Conservation (phyloP, 2,888 invertebrate genomes). For the Onchidella celtica region DNA sequence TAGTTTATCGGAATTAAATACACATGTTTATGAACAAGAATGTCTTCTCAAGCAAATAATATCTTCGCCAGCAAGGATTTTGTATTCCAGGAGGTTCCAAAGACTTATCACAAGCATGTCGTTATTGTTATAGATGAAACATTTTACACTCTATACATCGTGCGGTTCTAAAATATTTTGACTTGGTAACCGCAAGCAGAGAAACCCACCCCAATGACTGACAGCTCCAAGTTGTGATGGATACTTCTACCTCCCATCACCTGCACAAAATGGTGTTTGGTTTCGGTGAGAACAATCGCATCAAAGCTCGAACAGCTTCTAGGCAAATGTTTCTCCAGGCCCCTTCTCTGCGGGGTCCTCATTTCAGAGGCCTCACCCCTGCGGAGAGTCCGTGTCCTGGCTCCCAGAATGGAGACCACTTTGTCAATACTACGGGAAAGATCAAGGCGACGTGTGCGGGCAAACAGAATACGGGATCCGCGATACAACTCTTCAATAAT, state of each 20-base stretch:
- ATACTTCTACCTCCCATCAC: background rate
- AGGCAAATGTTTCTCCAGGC: constrained; percentile 28
- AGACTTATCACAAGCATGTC: background rate
- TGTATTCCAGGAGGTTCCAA: too few species aligned
- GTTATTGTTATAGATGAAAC: background rate
- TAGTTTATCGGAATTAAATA: too few species aligned
- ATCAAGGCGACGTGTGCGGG: constrained; percentile 35
- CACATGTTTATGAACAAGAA: too few species aligned
- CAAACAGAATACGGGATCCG: constrained; percentile 8
- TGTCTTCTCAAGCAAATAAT: too few species aligned
- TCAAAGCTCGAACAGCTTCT: constrained; percentile 16
- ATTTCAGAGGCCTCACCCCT: background rate
- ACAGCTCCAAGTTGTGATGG: background rate
- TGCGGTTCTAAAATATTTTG: too few species aligned
- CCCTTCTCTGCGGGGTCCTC: background rate
- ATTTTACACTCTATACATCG: too few species aligned
- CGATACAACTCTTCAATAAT: background rate
- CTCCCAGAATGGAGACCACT: constrained; percentile 8
- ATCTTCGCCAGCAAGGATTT: too few species aligned
- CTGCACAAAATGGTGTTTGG: background rate
- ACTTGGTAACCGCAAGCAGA: background rate
- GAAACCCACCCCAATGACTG: background rate
- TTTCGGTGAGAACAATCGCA: background rate
- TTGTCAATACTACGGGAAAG: constrained; percentile 41
- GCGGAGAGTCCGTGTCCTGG: background rate